phyloP scores from a whole-genome alignment of 2,113 vertebrate species.

The Castor canadensis region DNA sequence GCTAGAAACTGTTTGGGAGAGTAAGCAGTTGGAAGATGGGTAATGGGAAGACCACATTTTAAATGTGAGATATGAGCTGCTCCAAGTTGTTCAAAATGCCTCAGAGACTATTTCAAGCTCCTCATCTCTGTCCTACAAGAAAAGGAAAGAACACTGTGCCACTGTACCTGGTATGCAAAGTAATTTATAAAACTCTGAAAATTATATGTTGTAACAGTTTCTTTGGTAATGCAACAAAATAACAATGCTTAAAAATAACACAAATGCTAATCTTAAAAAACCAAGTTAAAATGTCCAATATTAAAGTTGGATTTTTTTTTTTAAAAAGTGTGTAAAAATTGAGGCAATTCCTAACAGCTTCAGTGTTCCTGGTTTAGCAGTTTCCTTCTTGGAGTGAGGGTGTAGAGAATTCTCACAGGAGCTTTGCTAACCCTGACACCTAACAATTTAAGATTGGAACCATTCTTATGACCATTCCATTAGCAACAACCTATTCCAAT shows the following conservation, averaged over 20 bases:
- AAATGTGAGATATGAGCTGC: constrained; percentile 24
- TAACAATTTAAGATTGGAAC: neutral
- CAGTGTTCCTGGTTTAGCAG: neutral
- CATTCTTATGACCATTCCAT: neutral
- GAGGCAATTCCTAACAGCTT: neutral
- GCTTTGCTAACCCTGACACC: neutral
- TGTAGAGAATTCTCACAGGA: neutral
- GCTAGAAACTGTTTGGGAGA: neutral
- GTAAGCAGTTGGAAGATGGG: neutral
- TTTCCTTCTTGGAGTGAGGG: neutral
- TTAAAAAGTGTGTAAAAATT: neutral
- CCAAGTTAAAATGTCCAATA: neutral
- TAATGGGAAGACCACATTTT: neutral
- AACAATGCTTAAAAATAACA: neutral
- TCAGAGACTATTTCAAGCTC: neutral
- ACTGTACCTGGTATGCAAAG: neutral
- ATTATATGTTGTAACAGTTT: neutral
- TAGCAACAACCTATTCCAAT: neutral
- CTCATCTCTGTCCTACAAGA: neutral
- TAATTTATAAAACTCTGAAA: constrained; percentile 3
- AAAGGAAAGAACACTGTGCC: neutral
- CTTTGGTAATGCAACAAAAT: neutral
- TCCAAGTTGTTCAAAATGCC: constrained; percentile 8
- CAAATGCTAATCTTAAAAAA: neutral
- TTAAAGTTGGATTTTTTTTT: neutral